Evolutionary conservation across 2,113 vertebrate species (phyloP).

Genomic region (Sphaerodactylus townsendi): DNA sequence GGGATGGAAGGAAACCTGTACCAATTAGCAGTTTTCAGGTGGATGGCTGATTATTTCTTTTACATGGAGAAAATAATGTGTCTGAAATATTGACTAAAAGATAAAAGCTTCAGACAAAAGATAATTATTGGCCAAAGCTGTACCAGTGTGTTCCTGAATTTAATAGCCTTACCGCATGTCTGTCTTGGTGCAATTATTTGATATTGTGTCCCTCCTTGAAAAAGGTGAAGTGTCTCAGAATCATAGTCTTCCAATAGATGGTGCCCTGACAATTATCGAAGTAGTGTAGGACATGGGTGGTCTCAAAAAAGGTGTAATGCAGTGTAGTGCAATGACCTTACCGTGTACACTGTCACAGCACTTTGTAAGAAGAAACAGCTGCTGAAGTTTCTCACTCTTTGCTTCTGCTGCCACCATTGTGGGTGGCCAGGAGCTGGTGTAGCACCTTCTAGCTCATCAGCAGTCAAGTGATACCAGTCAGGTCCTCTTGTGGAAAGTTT

Average conservation of each 20-base stretch:
- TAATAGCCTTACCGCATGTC: not conserved
- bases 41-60: not conserved
- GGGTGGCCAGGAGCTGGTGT: too few species aligned
- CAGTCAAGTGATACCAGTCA: too few species aligned
- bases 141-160: not conserved
- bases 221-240: not conserved
- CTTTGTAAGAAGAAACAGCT: too few species aligned
- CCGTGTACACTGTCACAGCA: too few species aligned
- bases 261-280: not conserved
- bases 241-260: not conserved
- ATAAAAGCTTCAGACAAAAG: not conserved
- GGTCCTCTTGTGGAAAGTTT: too few species aligned
- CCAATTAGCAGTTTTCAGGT: constrained; percentile 2
- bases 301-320: not conserved
- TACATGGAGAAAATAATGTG: not conserved
- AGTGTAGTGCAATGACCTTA: too few species aligned
- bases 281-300: not conserved
- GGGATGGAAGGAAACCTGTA: not conserved
- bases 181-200: not conserved
- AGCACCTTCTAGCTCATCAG: too few species aligned
- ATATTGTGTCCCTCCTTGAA: not conserved
- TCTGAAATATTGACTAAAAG: constrained; percentile 3
- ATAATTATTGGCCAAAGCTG: not conserved
- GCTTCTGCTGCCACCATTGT: too few species aligned
- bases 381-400: too few species aligned